Percentiles rank a stretch among this genome's conserved stretches.
Conservation (phyloP, 2,888 invertebrate species). For the Dicycla oo region DNA sequence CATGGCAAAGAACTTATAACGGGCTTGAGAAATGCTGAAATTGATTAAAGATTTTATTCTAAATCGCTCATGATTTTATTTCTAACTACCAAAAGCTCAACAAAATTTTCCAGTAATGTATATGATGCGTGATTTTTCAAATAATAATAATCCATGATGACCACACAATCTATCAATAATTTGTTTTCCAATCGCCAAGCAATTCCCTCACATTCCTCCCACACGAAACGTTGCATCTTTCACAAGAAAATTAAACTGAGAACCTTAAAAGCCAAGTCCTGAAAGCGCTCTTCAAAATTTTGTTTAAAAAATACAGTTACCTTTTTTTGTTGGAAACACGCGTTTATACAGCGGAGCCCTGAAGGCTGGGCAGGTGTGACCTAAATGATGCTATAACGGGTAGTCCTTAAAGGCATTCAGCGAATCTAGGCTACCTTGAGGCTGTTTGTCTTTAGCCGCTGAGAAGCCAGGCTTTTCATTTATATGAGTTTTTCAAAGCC, state of each 20-base stretch:
- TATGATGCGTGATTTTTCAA: not conserved
- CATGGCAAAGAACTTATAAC: constrained; percentile 24
- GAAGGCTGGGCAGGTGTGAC: constrained; percentile 69
- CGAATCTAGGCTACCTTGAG: constrained; percentile 67
- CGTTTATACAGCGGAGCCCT: constrained; percentile 44
- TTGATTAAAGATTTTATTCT: constrained; percentile 10
- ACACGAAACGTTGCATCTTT: constrained; percentile 12
- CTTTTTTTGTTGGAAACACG: constrained; percentile 36
- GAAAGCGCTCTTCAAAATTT: constrained; percentile 45
- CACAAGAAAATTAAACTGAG: constrained; percentile 39
- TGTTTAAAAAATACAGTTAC: constrained; percentile 46
- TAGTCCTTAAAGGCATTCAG: constrained; percentile 75
- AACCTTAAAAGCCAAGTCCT: constrained; percentile 42
- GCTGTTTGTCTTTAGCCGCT: constrained; percentile 52
- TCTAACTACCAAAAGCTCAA: not conserved
- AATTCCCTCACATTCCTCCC: not conserved
- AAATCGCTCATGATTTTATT: not conserved
- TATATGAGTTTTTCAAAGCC: constrained; percentile 45
- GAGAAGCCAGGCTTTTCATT: constrained; percentile 53
- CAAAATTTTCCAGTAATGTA: not conserved
- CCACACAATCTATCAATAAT: too few species aligned
- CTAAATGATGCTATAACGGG: constrained; percentile 72
- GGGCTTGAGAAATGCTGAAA: not conserved
- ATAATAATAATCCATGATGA: too few species aligned
- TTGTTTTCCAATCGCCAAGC: constrained; percentile 2